A percentile compares a stretch with the other conserved stretches of the same genome.
These are phyloP conservation scores for Chaenodraco wilsoni DNA, from an alignment of 2,797 vertebrate genomes.

Conservation along the genomic window DNA sequence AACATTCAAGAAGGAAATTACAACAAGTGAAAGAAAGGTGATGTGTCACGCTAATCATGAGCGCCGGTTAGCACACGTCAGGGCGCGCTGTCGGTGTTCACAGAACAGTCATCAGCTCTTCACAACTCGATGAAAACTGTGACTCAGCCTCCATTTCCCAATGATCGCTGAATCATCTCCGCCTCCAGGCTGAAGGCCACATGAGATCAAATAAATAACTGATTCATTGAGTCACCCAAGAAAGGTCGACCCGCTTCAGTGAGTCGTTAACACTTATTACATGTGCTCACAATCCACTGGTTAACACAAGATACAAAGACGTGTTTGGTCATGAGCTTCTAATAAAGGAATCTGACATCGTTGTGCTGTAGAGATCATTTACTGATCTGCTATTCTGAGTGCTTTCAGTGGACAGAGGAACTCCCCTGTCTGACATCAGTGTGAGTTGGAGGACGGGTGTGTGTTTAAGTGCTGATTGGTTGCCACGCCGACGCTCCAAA, in stretches of 20 bases:
- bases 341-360: constrained; percentile 69
- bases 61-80: constrained; percentile 40
- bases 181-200: constrained; percentile 21
- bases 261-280: constrained; percentile 49
- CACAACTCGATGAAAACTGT: constrained; percentile 44
- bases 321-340: constrained; percentile 20
- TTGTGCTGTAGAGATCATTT: constrained; percentile 71
- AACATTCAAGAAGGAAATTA: constrained; percentile 38
- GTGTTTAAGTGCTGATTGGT: constrained; percentile 63
- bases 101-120: constrained; percentile 52
- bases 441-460: constrained; percentile 24
- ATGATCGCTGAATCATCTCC: constrained; percentile 46
- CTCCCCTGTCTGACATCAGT: constrained; percentile 65
- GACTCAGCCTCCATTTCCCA: constrained; percentile 57
- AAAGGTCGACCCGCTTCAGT: constrained; percentile 32
- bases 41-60: constrained; percentile 44
- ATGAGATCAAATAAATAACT: constrained; percentile 34
- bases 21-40: constrained; percentile 2
- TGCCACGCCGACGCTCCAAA: constrained; percentile 73
- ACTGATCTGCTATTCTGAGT: constrained; percentile 41
- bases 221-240: constrained; percentile 32
- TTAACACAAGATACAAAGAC: constrained; percentile 38
- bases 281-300: constrained; percentile 49
- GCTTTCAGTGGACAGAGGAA: constrained; percentile 53
- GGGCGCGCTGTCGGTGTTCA: constrained; percentile 18